Evolutionary conservation across 2,797 vertebrate species (phyloP).

Genomic region (Mus minutoides): DNA sequence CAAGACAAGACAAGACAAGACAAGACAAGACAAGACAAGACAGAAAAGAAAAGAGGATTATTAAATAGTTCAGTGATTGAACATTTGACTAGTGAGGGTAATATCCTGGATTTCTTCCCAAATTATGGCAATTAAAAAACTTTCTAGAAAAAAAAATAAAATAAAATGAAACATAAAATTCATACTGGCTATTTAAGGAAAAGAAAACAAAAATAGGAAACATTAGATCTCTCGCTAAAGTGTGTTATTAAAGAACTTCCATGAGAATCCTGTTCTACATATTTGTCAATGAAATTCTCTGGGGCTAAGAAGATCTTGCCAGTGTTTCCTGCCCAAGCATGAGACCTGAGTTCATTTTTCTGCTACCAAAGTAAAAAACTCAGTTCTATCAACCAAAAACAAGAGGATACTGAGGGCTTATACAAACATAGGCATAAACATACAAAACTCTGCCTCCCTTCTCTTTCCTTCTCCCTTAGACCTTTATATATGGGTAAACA

Average conservation of each 20-base stretch:
- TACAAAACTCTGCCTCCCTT: neutral
- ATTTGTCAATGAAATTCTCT: neutral
- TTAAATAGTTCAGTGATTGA: neutral
- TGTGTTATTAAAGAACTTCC: neutral
- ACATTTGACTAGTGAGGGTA: neutral
- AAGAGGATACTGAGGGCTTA: neutral
- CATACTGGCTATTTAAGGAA: neutral
- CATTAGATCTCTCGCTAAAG: neutral
- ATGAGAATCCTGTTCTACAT: neutral
- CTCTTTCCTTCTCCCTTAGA: neutral
- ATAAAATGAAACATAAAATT: constrained; percentile 2
- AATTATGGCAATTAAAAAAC: neutral
- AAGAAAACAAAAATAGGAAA: neutral
- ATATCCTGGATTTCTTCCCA: neutral
- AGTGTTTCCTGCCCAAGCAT: neutral
- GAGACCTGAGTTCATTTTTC: neutral
- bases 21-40: too few species aligned
- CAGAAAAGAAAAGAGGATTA: neutral
- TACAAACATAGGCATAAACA: neutral
- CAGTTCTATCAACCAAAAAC: neutral
- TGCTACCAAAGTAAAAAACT: neutral
- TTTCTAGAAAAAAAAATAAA: neutral
- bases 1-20: too few species aligned
- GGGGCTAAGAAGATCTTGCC: neutral
- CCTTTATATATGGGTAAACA: neutral